A percentile compares a stretch with the other conserved stretches of the same genome.
Evolutionary conservation across 1,140 invertebrate species (phyloP).

Genomic region (Drosophila eugracilis): DNA sequence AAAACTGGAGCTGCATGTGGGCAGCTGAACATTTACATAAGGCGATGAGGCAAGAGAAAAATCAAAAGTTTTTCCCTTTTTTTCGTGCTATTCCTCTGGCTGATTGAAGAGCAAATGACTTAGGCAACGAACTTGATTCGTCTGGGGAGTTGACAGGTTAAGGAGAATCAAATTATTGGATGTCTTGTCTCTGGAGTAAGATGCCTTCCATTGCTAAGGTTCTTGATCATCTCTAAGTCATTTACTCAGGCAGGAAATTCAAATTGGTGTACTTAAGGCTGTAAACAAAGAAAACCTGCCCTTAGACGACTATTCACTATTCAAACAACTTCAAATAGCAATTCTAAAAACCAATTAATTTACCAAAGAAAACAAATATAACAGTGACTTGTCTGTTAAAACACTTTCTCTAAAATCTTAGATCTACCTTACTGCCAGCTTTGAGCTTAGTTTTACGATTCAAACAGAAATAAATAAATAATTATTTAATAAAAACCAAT

Average conservation of each 20-base stretch:
- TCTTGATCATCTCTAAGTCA: constrained; percentile 11
- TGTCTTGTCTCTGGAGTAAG: constrained; percentile 9
- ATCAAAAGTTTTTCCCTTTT: constrained; percentile 58
- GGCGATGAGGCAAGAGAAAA: constrained; percentile 54
- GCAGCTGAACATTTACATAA: constrained; percentile 67
- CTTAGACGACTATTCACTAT: too few relatives aligned
- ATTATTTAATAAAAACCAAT: too few relatives aligned
- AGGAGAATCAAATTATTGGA: constrained; percentile 31
- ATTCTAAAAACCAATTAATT: too few relatives aligned
- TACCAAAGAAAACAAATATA: too few relatives aligned
- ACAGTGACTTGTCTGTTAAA: too few relatives aligned
- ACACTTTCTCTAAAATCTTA: too few relatives aligned
- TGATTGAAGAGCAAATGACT: constrained; percentile 61
- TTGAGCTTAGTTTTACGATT: too few relatives aligned
- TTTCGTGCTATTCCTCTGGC: constrained; percentile 14
- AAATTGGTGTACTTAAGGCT: too few relatives aligned
- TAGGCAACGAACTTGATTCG: constrained; percentile 52
- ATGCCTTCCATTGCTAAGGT: constrained; percentile 12
- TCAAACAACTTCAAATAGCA: too few relatives aligned
- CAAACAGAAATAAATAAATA: too few relatives aligned
- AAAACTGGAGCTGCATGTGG: constrained; percentile 75
- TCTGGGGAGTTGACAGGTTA: constrained; percentile 38
- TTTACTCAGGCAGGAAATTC: background rate
- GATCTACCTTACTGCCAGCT: too few relatives aligned
- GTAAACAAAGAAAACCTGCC: too few relatives aligned